Percentiles rank a stretch among this genome's conserved stretches.
Conservation (phyloP, 2,797 vertebrate genomes). For the Hipposideros larvatus region DNA sequence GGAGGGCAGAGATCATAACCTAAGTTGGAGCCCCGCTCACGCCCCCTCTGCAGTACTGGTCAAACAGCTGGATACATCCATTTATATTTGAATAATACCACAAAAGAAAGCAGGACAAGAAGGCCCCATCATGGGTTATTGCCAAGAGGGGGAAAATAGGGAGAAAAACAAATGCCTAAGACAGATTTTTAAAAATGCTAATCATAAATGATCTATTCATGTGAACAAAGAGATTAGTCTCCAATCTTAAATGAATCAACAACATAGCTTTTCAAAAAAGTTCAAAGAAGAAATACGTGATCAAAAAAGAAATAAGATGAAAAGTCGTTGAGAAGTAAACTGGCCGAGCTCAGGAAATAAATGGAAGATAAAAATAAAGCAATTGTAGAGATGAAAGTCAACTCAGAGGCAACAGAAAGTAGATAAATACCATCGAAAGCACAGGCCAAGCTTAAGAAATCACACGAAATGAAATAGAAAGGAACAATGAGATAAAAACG, state of each 20-base stretch:
- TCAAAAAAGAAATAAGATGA: slow-evolving; percentile 31
- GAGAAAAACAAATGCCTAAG: not conserved
- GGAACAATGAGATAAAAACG: not conserved
- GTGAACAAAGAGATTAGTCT: not conserved
- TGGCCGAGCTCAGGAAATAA: not conserved
- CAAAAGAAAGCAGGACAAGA: not conserved
- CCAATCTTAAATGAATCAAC: not conserved
- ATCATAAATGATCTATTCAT: not conserved
- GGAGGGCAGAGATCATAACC: not conserved
- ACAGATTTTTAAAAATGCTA: not conserved
- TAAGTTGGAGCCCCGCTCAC: not conserved
- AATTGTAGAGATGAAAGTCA: slow-evolving; percentile 24
- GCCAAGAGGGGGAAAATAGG: accelerated
- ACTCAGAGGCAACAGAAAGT: slow-evolving; percentile 3
- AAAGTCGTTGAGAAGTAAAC: not conserved
- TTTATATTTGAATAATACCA: not conserved
- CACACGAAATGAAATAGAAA: not conserved
- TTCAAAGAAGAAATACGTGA: not conserved
- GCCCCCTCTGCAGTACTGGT: not conserved
- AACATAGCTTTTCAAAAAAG: not conserved
- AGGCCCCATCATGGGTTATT: not conserved
- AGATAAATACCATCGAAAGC: not conserved
- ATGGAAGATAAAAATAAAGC: slow-evolving; percentile 53
- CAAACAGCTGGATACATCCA: not conserved
- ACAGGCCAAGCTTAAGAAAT: not conserved